Base-by-base conservation (phyloP, 1,140 invertebrate genomes). In the Stenopsyche tienmushanensis region DNA sequence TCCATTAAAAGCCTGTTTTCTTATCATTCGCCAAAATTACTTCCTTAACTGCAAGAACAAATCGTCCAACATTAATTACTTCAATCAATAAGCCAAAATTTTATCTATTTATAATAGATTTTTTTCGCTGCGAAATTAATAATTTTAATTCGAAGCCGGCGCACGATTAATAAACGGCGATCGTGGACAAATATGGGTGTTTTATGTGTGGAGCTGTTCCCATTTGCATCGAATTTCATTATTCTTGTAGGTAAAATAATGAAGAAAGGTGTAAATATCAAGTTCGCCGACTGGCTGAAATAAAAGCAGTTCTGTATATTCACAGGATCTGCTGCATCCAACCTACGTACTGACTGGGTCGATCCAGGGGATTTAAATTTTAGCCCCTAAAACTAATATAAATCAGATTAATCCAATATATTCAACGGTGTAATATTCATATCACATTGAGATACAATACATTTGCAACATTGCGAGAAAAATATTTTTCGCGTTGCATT, bases 211-310 rank as follows among this genome's bases (percentile, higher is more conserved):
- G 29, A 34, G 5, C 29, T 13, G 5, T 10, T 13, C 54, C 50
- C 65, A 66, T 67, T 64, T 67, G 65, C 65, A 65, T 70, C 69
- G 62, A 29, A 62, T 67, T 70, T 70, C 69, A 70, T 18, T 17
- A 60, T 21, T 49, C 57, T 34, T 66, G 34, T 45, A 64, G 52
- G 52, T 60, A 23, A 54, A 60, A 66, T 59, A 66, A 66, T 66
- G 64, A 58, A 62, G 60, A 54, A 41, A 55, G 42, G 65, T 62
- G 34, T 62, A 58, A 66, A 66, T 70, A 70, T 70, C 60, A 64
- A 64, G 64, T 64, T 66, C 59, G 59, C 67, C 29, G 26, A 58
- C 52, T 55, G 67, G 60, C 34, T 64, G 15, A 52, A 68, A 64
- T 64, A 68, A 63, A n/a, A 55, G 66, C 24, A 45, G 47, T 52